phyloP scores from a whole-genome alignment of 2,113 vertebrate species.

The Coturnix japonica region DNA sequence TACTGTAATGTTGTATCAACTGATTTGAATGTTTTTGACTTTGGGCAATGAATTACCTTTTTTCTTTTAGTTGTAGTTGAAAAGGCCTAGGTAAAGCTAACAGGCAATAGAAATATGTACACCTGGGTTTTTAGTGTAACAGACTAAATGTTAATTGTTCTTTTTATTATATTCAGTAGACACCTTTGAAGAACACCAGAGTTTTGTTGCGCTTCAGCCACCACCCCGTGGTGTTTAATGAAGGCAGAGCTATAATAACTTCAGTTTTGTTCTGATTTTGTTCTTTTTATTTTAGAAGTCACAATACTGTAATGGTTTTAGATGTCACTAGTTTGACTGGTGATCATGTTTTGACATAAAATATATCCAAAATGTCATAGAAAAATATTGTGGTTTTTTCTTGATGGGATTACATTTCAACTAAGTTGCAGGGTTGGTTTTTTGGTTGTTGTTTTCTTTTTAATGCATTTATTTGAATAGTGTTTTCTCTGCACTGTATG shows the following conservation, averaged over 20 bases:
- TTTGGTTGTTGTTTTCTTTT: neutral
- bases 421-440: neutral
- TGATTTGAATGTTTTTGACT: slow-evolving; percentile 86
- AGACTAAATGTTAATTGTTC: slow-evolving; percentile 82
- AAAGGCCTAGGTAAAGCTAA: slow-evolving; percentile 87
- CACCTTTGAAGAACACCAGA: slow-evolving; percentile 84
- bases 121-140: slow-evolving; percentile 85
- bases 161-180: slow-evolving; percentile 90
- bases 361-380: slow-evolving; percentile 59
- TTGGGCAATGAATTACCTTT: slow-evolving; percentile 74
- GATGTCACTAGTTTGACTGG: slow-evolving; percentile 51
- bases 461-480: slow-evolving; percentile 43
- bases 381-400: slow-evolving; percentile 5
- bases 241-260: slow-evolving; percentile 88
- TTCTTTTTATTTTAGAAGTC: slow-evolving; percentile 83
- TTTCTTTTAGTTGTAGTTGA: slow-evolving; percentile 85
- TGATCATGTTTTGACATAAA: slow-evolving; percentile 63
- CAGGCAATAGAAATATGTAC: slow-evolving; percentile 89
- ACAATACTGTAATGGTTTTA: slow-evolving; percentile 71
- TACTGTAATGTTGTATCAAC: slow-evolving; percentile 96
- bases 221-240: slow-evolving; percentile 81
- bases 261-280: slow-evolving; percentile 84
- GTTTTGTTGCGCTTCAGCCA: slow-evolving; percentile 89
- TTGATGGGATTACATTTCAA: neutral
- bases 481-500: slow-evolving; percentile 50